A percentile compares a stretch with the other conserved stretches of the same genome.
These are phyloP conservation scores for Podabrus alpinus DNA, from an alignment of 2,888 invertebrate species.

Conservation along the genomic window DNA sequence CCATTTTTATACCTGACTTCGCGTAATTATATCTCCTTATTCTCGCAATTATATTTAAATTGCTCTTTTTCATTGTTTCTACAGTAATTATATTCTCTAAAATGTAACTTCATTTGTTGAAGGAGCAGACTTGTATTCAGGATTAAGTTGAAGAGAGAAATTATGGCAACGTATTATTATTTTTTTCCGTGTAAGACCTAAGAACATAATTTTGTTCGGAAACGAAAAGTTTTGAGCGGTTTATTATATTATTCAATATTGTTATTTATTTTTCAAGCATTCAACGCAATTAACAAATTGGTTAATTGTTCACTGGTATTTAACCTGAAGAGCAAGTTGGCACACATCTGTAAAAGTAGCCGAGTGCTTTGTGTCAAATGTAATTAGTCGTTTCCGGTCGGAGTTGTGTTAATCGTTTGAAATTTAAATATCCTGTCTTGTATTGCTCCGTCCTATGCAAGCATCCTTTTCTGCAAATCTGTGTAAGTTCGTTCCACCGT, in stretches of 20 bases:
- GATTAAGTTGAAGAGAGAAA: background rate
- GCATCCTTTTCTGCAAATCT: slow-evolving; percentile 17
- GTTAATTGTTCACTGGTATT: background rate
- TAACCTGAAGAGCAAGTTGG: slow-evolving; percentile 9
- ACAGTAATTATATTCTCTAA: background rate
- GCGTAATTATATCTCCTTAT: background rate
- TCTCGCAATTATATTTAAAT: background rate
- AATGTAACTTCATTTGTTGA: background rate
- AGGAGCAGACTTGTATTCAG: background rate
- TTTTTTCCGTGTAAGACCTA: background rate
- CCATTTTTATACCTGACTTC: background rate
- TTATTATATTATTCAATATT: background rate
- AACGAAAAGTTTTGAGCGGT: background rate
- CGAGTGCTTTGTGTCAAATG: slow-evolving; percentile 54
- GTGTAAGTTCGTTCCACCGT: background rate
- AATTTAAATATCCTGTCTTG: slow-evolving; percentile 54
- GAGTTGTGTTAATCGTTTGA: slow-evolving; percentile 54
- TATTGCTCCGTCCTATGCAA: slow-evolving; percentile 48
- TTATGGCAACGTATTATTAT: background rate
- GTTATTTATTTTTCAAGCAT: background rate
- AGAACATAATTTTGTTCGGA: background rate
- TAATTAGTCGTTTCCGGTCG: slow-evolving; percentile 55
- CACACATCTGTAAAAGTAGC: slow-evolving; percentile 50
- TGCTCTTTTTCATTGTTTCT: background rate
- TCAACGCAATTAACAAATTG: background rate